Base-by-base conservation (phyloP, 2,888 invertebrate species). In the Drosophila longiperda region DNA sequence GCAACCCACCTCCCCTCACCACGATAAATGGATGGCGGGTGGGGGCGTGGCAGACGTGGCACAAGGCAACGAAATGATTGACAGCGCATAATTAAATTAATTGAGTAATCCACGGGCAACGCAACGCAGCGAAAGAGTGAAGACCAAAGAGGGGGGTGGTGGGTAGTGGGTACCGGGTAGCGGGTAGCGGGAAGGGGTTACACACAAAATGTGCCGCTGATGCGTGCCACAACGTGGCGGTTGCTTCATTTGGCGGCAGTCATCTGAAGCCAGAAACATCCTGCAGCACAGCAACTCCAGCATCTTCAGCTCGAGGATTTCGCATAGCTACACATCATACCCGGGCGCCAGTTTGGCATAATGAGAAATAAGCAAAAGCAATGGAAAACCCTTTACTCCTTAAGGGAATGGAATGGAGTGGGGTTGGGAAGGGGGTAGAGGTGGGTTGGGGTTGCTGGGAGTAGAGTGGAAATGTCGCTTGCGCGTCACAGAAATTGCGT, bases 11-110 rank as follows among this genome's bases (percentile, higher is more conserved):
- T 36, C 38, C 34, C 20, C 20, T 2, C 9, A 34, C 53, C 15
- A 1, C 32, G 9, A 48, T 40, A 9, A 26, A 26, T 36, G 36
- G 50, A 36, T 36, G n/a, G 42, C 12, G 36, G 20, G 32, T 20
- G 38, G 12, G 11, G 65, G 45, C 34, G 50, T 7, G 20, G 59
- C 60, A 55, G 68, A 33, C 49, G 38, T 29, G 66, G 50, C 67
- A 60, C 54, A 86, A 88, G 80, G 82, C 89, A 89, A 90, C 91
- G 91, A 92, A 92, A 92, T 93, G 93, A 93, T 93, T 93, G 93
- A 93, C 93, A 93, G 93, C 92, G 91, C 93, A 93, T 93, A 93
- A 93, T 93, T 93, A 93, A 93, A 93, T 93, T 93, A 93, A 93
- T 93, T 93, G 93, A 93, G 92, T 93, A 93, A 93, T 93, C 93